Evolutionary conservation across 2,113 vertebrate species (phyloP).

Genomic region (Vidua chalybeata): DNA sequence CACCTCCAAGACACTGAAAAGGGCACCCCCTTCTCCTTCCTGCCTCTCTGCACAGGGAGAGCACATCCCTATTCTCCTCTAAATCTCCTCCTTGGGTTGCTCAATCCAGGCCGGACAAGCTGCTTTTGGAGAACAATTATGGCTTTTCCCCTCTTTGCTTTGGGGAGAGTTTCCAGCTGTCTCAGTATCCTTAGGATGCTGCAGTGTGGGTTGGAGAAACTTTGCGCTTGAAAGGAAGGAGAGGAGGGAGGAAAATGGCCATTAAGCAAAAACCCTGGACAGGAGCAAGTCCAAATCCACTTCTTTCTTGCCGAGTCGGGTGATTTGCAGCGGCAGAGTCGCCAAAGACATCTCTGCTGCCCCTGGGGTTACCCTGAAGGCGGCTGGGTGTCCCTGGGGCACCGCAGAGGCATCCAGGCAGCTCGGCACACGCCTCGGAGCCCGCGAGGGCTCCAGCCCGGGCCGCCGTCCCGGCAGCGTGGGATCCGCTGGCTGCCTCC

Average conservation of each 20-base stretch:
- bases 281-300: not conserved
- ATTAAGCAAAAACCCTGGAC: not conserved
- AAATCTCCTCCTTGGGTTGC: not conserved
- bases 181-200: not conserved
- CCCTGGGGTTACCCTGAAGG: not conserved
- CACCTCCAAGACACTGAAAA: not conserved
- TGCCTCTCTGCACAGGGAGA: not conserved
- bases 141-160: not conserved
- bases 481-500: conserved; percentile 14
- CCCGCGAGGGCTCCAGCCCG: not conserved
- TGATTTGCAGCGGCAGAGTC: not conserved
- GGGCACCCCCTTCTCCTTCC: conserved; percentile 46
- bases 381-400: not conserved
- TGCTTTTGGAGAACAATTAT: not conserved
- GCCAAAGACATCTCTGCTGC: not conserved
- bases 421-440: not conserved
- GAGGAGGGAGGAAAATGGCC: not conserved
- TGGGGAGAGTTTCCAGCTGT: conserved; percentile 8
- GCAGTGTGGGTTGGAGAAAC: not conserved
- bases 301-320: not conserved
- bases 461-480: not conserved
- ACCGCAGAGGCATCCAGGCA: not conserved
- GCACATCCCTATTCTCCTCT: not conserved
- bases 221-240: not conserved
- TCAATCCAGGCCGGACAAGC: not conserved